Evolutionary conservation across 2,888 invertebrate species (phyloP), one percentile per base, ranked within the genome.

Genomic region (Morinoia aosen): DNA sequence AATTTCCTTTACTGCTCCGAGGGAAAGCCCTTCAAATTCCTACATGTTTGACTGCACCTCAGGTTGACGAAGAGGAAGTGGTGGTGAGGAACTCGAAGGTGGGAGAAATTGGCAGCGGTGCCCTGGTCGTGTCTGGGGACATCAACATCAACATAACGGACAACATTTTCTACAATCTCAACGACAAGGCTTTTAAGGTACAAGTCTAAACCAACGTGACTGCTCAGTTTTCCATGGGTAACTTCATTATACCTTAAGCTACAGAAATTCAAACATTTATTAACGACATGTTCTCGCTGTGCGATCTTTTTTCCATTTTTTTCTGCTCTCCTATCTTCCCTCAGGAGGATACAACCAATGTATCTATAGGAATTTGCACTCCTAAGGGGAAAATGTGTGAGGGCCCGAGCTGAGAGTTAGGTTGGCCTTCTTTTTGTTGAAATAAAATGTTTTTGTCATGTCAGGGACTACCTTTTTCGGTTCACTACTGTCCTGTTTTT

Each of bases 61-160:
- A 96, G 96, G 76, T 61, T 48, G 96, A 96, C 88, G 95, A 95
- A 95, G 96, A 96, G 57, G 39, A 48, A 25, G 91, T 94, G 8
- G 39, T 56, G 11, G 61, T 96, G 88, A 76, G 64, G 48, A 95
- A 96, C 76, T 91, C 95, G 56, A 39, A 33, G 14, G n/a, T 96
- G 39, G 95, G 95, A 2, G 61, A n/a, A 0, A 33, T 96, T 14
- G 95, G 91, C 7, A 94, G 61, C 10, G 95, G 91, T 12, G 96
- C 96, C 14, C 58, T 96, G 33, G 58, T 91, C 5, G 95, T 95
- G 58, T 40, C 58, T 0, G 96, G 96, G 11, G 96, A 96, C 76
- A 95, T 95, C 48, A 33, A 94, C 11, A 95, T 96, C 58, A 96
- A 90, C 94, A 95, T 96, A 40, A 90, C 39, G n/a, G 91, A 58